phyloP scores from a whole-genome alignment of 2,888 invertebrate genomes.

The Hetaerina titia region DNA sequence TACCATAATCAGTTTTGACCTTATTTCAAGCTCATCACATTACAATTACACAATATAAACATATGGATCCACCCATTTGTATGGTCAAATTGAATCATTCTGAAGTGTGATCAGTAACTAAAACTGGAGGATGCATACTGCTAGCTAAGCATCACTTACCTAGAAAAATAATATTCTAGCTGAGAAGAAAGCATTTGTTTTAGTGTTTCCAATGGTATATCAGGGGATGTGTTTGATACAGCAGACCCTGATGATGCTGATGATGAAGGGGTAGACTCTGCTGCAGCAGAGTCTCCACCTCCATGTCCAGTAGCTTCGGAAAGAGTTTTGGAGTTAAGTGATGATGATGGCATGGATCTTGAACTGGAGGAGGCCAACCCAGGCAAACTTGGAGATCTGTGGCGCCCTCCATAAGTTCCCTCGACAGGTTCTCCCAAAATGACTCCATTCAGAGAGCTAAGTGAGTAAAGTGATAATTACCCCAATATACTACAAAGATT shows the following conservation, averaged over 20 bases:
- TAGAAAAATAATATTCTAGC: slow-evolving; percentile 93
- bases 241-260: slow-evolving; percentile 75
- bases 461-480: background rate
- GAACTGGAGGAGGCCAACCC: slow-evolving; percentile 65
- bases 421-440: slow-evolving; percentile 56
- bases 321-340: slow-evolving; percentile 43
- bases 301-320: slow-evolving; percentile 31
- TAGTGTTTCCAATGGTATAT: slow-evolving; percentile 85
- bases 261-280: slow-evolving; percentile 36
- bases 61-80: no score
- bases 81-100: no score
- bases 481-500: no score
- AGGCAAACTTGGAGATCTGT: slow-evolving; percentile 59
- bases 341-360: slow-evolving; percentile 40
- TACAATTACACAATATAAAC: no score
- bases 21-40: no score
- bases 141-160: slow-evolving; percentile 79
- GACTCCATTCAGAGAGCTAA: slow-evolving; percentile 57
- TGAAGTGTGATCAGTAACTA: no score
- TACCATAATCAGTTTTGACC: no score
- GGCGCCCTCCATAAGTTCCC: slow-evolving; percentile 60
- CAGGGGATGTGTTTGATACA: slow-evolving; percentile 77
- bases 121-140: background rate
- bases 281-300: slow-evolving; percentile 12
- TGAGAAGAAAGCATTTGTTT: slow-evolving; percentile 89